Evolutionary conservation across 1,140 invertebrate species (phyloP), one percentile per base, ranked within the genome.

Genomic region (Orius laevigatus): DNA sequence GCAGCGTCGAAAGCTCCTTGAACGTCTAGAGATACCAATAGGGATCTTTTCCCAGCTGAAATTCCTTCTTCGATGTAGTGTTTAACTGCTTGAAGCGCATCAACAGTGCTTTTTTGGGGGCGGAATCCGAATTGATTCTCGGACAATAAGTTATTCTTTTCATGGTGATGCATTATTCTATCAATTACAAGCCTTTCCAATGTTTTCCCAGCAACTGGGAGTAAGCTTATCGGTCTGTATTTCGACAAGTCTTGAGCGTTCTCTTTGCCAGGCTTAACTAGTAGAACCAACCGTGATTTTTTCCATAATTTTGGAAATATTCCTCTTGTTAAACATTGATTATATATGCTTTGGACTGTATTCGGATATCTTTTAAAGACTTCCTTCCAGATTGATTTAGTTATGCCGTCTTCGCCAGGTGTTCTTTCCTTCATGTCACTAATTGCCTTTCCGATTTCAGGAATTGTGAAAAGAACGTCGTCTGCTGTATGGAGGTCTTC

Each of bases 211-310:
- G 18, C n/a, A 12, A 11, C 11, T 10, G 43, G 20, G 3, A 45
- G 43, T n/a, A 45, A 45, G 32, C 43, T 45, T 15, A 45, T 45
- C 3, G 43, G 43, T 25, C 43, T 20, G n/a, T 45, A 45, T 32
- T 45, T 45, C n/a, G 18, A 20, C 11, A 31, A 16, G 31, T 25
- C 10, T 32, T 45, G 8, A 25, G 11, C 20, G 5, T 20, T n/a
- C 8, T 45, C n/a, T 9, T 32, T 32, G 20, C 43, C 43, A 25
- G 43, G 43, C 11, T 45, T 45, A 5, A 31, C 43, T 12, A 45
- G 8, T 16, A 18, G 9, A 4, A 45, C 32, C 5, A 45, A 5
- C 5, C 32, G 20, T 31, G 43, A 45, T 12, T 14, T 45, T 45
- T 45, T 45, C 43, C 43, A 45, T 12, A 20, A 10, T 45, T n/a